A percentile compares a stretch with the other conserved stretches of the same genome.
Evolutionary conservation across 2,113 vertebrate species (phyloP).

Genomic region (Phyllostomus hastatus): DNA sequence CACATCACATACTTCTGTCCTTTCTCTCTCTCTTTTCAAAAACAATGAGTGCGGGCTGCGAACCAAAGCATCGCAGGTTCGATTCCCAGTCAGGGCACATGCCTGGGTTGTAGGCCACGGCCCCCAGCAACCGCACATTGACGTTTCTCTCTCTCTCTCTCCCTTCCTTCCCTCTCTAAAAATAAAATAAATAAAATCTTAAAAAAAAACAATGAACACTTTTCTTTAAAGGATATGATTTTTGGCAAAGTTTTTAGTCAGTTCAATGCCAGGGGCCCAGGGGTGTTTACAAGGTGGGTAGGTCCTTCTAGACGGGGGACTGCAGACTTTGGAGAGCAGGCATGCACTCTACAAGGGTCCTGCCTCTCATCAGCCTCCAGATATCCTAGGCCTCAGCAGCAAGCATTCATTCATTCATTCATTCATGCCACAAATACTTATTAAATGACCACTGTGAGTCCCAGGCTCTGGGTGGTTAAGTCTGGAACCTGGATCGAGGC

Average conservation of each 20-base stretch:
- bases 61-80: no score
- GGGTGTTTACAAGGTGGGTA: background rate
- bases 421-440: background rate
- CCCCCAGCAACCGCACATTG: no score
- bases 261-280: background rate
- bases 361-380: background rate
- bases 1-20: background rate
- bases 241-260: slow-evolving; percentile 18
- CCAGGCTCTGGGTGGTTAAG: background rate
- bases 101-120: no score
- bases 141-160: no score
- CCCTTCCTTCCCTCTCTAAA: no score
- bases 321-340: background rate
- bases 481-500: background rate
- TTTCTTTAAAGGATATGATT: background rate
- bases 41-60: background rate
- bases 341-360: background rate
- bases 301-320: background rate
- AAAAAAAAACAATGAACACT: background rate
- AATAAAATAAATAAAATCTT: no score
- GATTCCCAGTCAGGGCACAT: no score
- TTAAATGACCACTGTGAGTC: background rate
- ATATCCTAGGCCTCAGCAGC: background rate
- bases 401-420: background rate
- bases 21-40: background rate